Conservation (phyloP, 92 coral and sea anemone species). For the Hydrozoanthus gracilis region DNA sequence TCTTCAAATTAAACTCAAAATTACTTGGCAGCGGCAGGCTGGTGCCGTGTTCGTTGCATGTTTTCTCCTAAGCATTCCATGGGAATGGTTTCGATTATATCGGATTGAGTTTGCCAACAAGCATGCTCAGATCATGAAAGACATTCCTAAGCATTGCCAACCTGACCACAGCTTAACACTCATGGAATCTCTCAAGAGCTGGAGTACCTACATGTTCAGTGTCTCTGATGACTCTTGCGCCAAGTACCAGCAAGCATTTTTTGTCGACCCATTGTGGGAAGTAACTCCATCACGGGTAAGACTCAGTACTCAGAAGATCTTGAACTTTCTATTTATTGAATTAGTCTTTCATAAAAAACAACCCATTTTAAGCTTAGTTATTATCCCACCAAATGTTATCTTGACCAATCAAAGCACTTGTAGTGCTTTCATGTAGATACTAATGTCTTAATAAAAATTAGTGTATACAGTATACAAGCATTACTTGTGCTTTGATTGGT, state of each 20-base stretch:
- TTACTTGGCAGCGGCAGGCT: conserved; percentile 77
- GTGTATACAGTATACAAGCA: too few species aligned
- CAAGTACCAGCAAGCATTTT: conserved; percentile 86
- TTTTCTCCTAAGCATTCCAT: conserved; percentile 87
- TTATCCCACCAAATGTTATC: too few species aligned
- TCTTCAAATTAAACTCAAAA: conserved; percentile 68
- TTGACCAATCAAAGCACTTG: too few species aligned
- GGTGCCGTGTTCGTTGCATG: conserved; percentile 60
- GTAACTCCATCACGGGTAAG: conserved; percentile 91
- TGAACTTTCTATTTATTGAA: neutral
- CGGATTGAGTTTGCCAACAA: conserved; percentile 85
- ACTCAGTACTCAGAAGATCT: neutral
- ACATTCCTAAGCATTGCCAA: conserved; percentile 69
- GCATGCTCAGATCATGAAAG: conserved; percentile 78
- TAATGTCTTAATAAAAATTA: too few species aligned
- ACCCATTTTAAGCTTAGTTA: neutral
- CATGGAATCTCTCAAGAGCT: conserved; percentile 66
- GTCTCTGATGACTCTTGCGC: conserved; percentile 71
- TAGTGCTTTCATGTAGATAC: too few species aligned
- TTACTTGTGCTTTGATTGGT: too few species aligned
- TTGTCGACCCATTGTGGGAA: conserved; percentile 97
- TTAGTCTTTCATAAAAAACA: neutral
- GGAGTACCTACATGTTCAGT: conserved; percentile 71
- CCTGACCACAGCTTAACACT: conserved; percentile 74
- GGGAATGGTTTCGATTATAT: conserved; percentile 96